A percentile compares a stretch with the other conserved stretches of the same genome.
Evolutionary conservation across 2,888 invertebrate genomes (phyloP).

Genomic region (Teleogryllus oceanicus): DNA sequence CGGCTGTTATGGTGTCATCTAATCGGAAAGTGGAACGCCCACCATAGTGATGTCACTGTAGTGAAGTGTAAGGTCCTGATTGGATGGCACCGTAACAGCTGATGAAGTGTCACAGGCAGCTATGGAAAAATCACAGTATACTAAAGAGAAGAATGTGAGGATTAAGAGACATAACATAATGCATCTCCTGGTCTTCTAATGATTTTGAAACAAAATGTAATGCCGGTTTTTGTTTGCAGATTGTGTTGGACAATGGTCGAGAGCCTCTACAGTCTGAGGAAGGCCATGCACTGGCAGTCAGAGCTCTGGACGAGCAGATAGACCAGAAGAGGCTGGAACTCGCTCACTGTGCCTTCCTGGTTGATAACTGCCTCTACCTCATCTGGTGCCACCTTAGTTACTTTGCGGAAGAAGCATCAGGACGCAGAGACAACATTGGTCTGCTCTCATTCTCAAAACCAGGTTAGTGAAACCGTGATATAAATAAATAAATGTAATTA

Average conservation of each 20-base stretch:
- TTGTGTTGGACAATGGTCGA: neutral
- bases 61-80: too few species aligned
- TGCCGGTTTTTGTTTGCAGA: slow-evolving; percentile 26
- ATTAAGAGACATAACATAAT: too few species aligned
- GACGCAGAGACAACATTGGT: neutral
- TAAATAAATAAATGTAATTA: too few species aligned
- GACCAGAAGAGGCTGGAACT: slow-evolving; percentile 59
- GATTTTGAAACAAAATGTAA: too few species aligned
- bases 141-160: too few species aligned
- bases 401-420: slow-evolving; percentile 41
- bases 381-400: slow-evolving; percentile 74
- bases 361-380: slow-evolving; percentile 69
- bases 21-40: too few species aligned
- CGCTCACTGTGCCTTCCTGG: slow-evolving; percentile 61
- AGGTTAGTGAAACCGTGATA: neutral
- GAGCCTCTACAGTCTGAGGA: slow-evolving; percentile 28
- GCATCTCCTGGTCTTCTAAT: too few species aligned
- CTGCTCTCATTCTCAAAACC: neutral
- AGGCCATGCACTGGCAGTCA: slow-evolving; percentile 39
- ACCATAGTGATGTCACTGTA: too few species aligned
- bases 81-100: too few species aligned
- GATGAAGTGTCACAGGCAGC: too few species aligned
- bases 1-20: too few species aligned
- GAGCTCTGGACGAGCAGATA: slow-evolving; percentile 53
- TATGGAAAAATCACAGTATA: too few species aligned